Evolutionary conservation across 1,140 invertebrate genomes (phyloP).

Genomic region (Habropoda laboriosa): DNA sequence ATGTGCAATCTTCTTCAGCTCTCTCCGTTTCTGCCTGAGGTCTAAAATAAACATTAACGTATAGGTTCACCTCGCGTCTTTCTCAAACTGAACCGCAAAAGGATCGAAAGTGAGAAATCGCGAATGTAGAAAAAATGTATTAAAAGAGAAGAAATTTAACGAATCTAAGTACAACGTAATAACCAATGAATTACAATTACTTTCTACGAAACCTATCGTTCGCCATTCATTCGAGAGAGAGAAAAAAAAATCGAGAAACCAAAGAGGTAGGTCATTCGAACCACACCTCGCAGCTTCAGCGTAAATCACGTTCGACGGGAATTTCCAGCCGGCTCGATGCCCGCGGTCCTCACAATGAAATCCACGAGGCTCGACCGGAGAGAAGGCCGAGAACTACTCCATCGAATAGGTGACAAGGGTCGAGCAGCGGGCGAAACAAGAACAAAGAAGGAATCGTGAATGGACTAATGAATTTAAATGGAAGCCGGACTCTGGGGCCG

Average conservation of each 20-base stretch:
- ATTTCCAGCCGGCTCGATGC: background rate
- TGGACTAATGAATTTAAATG: conserved; percentile 54
- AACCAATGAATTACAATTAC: background rate
- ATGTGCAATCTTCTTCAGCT: too few relatives aligned
- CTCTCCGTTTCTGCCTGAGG: too few relatives aligned
- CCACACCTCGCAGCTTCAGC: background rate
- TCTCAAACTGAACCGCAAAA: too few relatives aligned
- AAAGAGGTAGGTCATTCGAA: background rate
- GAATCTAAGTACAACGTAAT: background rate
- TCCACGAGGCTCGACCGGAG: background rate
- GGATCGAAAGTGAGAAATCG: too few relatives aligned
- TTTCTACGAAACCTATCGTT: background rate
- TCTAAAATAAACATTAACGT: too few relatives aligned
- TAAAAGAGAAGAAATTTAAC: too few relatives aligned
- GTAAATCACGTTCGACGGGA: background rate
- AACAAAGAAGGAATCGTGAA: conserved; percentile 48
- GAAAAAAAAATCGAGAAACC: background rate
- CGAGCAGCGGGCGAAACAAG: conserved; percentile 23
- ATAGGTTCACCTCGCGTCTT: too few relatives aligned
- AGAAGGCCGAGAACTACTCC: background rate
- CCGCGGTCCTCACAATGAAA: conserved; percentile 10
- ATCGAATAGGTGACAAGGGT: conserved; percentile 38
- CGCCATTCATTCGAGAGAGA: too few relatives aligned
- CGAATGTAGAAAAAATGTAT: too few relatives aligned
- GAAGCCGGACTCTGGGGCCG: conserved; percentile 6